A percentile compares a stretch with the other conserved stretches of the same genome.
Conservation (phyloP, 2,797 vertebrate species). For the Hippoglossus hippoglossus region DNA sequence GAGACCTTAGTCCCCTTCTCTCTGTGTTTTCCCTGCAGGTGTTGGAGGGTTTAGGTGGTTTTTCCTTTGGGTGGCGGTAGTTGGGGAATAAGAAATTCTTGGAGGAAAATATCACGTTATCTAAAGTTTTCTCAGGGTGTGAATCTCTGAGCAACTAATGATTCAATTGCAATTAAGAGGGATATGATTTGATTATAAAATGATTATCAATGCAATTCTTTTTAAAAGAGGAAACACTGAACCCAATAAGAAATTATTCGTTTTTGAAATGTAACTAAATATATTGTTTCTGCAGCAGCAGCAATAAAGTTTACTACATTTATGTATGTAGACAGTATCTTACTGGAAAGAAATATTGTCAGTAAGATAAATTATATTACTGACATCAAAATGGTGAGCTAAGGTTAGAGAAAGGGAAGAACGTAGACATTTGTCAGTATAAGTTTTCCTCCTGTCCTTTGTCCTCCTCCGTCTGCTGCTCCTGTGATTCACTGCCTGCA, state of each 20-base stretch:
- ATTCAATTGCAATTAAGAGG: neutral
- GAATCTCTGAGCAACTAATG: too few relatives aligned
- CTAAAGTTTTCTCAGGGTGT: too few relatives aligned
- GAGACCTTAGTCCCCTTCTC: too few relatives aligned
- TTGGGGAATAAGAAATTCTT: too few relatives aligned
- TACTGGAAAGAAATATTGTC: neutral
- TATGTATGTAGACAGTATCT: neutral
- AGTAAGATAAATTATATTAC: neutral
- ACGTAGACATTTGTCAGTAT: neutral
- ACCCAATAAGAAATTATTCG: neutral
- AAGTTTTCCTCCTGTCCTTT: neutral
- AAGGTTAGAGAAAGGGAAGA: neutral
- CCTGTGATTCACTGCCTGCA: neutral
- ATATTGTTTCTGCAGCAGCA: neutral
- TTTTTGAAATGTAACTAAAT: neutral
- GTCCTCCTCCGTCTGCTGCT: neutral
- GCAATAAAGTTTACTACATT: neutral
- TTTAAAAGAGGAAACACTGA: neutral
- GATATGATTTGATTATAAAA: neutral
- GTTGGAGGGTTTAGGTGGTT: too few relatives aligned
- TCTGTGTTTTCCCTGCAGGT: too few relatives aligned
- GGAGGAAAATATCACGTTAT: too few relatives aligned
- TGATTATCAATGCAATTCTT: neutral
- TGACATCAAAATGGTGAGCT: neutral
- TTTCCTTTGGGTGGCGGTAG: too few relatives aligned